Evolutionary conservation across 2,113 vertebrate species (phyloP).

Genomic region (Oxyura jamaicensis): DNA sequence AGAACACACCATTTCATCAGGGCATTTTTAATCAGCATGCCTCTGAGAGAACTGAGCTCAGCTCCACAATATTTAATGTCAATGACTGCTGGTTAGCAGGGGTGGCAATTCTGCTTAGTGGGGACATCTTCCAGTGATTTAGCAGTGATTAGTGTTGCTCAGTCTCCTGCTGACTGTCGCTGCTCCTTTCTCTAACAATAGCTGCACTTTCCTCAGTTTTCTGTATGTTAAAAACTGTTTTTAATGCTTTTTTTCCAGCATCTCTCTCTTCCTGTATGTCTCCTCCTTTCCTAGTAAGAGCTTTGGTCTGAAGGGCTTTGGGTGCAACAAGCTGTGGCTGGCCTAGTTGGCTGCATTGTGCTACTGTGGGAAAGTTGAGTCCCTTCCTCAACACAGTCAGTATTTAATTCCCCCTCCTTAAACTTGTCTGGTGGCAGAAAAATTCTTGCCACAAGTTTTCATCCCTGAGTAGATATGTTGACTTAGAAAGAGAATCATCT

Average conservation of each 20-base stretch:
- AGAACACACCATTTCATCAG: constrained; percentile 57
- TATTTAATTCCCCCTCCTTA: neutral
- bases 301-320: neutral
- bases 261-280: neutral
- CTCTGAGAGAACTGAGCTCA: constrained; percentile 12
- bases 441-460: neutral
- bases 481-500: neutral
- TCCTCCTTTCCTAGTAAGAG: neutral
- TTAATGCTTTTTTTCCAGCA: neutral
- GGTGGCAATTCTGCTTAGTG: constrained; percentile 66
- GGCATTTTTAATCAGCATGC: constrained; percentile 65
- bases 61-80: constrained; percentile 62
- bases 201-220: constrained; percentile 1
- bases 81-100: constrained; percentile 63
- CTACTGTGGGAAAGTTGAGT: neutral
- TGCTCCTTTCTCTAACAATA: constrained; percentile 43
- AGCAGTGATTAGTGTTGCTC: constrained; percentile 65
- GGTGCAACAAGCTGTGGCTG: neutral
- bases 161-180: constrained; percentile 32
- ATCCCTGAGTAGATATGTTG: neutral
- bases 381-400: neutral
- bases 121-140: constrained; percentile 67
- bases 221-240: neutral
- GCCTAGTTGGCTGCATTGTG: neutral
- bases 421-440: neutral